These are phyloP conservation scores for Dromius quadrimaculatus DNA, from an alignment of 2,888 invertebrate species.

Conservation along the genomic window DNA sequence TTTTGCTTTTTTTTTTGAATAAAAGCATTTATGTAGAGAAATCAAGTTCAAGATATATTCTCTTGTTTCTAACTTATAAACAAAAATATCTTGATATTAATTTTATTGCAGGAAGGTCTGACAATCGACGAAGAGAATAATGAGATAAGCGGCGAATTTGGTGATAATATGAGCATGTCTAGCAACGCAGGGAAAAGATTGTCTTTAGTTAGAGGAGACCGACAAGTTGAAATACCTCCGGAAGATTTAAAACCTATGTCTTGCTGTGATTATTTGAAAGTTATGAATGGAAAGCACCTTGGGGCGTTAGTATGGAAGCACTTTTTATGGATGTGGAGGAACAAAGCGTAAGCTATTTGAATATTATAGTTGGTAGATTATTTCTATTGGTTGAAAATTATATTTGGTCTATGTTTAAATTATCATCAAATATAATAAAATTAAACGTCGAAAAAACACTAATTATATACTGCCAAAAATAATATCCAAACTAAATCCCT, in stretches of 20 bases:
- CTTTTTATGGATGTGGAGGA: slow-evolving; percentile 31
- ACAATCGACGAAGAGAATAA: neutral
- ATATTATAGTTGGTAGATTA: no score
- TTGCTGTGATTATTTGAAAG: slow-evolving; percentile 20
- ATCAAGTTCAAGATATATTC: no score
- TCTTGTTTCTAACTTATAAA: neutral
- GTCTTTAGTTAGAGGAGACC: slow-evolving; percentile 13
- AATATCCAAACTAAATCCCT: no score
- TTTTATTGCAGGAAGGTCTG: neutral
- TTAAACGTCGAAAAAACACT: no score
- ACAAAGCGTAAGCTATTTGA: slow-evolving; percentile 17
- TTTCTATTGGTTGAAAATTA: no score
- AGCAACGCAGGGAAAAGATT: neutral
- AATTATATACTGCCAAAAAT: no score
- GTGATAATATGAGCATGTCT: slow-evolving; percentile 3
- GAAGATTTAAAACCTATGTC: slow-evolving; percentile 15
- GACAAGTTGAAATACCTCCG: slow-evolving; percentile 10
- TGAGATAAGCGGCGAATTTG: slow-evolving; percentile 31
- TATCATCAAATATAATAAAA: no score
- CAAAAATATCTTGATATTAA: neutral
- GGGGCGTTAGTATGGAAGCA: slow-evolving; percentile 23
- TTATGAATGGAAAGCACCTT: slow-evolving; percentile 22
- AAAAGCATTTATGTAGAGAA: no score
- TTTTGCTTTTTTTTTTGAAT: no score
- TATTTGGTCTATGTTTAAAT: no score